Evolutionary conservation across 2,888 invertebrate species (phyloP).

Genomic region (Gortyna flavago): DNA sequence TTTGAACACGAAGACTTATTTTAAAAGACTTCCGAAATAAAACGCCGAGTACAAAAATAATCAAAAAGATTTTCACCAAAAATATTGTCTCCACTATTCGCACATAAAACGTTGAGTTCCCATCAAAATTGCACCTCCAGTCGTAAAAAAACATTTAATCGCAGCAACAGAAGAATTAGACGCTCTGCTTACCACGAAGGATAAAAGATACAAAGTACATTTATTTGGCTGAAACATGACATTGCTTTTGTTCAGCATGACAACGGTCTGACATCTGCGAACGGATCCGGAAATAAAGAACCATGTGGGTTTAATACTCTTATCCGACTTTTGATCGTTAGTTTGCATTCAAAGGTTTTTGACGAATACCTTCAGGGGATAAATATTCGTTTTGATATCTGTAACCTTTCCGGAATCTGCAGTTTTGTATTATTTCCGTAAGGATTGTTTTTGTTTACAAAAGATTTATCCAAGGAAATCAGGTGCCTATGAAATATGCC

Average conservation of each 20-base stretch:
- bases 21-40: not conserved
- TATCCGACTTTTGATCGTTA: constrained; percentile 63
- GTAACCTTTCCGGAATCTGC: constrained; percentile 27
- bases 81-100: not conserved
- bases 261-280: constrained; percentile 65
- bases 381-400: constrained; percentile 44
- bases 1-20: not conserved
- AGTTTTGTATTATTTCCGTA: constrained; percentile 8
- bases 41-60: not conserved
- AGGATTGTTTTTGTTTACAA: constrained; percentile 3
- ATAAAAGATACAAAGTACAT: constrained; percentile 64
- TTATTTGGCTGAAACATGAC: constrained; percentile 65
- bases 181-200: constrained; percentile 46
- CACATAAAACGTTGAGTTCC: not conserved
- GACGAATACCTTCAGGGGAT: constrained; percentile 26
- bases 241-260: constrained; percentile 61
- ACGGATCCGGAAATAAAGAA: constrained; percentile 60
- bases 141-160: constrained; percentile 15
- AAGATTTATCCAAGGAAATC: not conserved
- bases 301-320: constrained; percentile 61
- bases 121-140: not conserved
- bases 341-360: constrained; percentile 53
- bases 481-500: not conserved
- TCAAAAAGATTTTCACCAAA: not conserved
- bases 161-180: constrained; percentile 48